Base-by-base conservation (phyloP, 2,888 invertebrate genomes). In the Icerya purchasi region DNA sequence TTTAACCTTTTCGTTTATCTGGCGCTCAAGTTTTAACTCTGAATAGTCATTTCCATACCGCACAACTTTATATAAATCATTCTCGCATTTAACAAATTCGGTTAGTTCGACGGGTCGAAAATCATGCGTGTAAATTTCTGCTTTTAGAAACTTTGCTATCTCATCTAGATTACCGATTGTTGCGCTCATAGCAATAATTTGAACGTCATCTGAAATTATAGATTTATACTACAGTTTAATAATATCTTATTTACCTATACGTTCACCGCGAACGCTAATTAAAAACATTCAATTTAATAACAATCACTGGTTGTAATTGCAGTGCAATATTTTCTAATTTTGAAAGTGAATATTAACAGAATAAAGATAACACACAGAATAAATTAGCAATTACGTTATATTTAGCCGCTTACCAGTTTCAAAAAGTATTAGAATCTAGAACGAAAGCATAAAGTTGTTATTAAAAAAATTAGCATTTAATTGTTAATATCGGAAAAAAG, bases 161-260 rank as follows among this genome's bases (percentile, higher is more conserved):
- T 94, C 89, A 0, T 78, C 70, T 58, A 94, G 74, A 73, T 97
- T 96, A 61, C 89, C 92, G 66, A 97, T 85, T 0, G 97, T 97
- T 0, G 97, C 97, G 72, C 92, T 93, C 93, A 97, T 96, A 22
- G 92, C 94, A 20, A 97, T 79, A 61, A 97, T 83, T 70, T 93
- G 93, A 62, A 88, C 82, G 60, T 73, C 73, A 53, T 75, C 81
- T 81, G 67, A 22, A 72, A 69, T n/a, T n/a, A n/a, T n/a, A n/a
- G n/a, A n/a, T n/a, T n/a, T n/a, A 8, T 52, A 52, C 3, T 18
- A 52, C 10, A 49, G 18, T 49, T 49, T 49, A 14, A 10, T n/a
- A n/a, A n/a, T n/a, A n/a, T n/a, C n/a, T n/a, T n/a, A n/a, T n/a
- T n/a, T n/a, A n/a, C n/a, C n/a, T n/a, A n/a, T n/a, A n/a, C n/a